These are phyloP conservation scores for Leptoteleia sp. DNA, from an alignment of 1,140 invertebrate genomes.

Conservation along the genomic window DNA sequence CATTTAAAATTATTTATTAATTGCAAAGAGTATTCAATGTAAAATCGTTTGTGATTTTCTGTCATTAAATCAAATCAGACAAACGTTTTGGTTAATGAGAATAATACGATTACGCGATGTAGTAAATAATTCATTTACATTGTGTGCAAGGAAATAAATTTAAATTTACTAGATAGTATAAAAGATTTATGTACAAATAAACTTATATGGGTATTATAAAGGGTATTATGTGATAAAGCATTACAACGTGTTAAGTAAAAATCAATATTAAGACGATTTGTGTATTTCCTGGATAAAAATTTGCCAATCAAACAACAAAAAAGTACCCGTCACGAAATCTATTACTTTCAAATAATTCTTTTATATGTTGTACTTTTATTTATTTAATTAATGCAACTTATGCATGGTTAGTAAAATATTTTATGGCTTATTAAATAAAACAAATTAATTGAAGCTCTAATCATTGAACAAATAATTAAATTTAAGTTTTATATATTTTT, in stretches of 20 bases:
- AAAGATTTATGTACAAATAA: conserved; percentile 46
- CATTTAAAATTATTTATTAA: conserved; percentile 13
- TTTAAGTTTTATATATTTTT: too few species aligned
- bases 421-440: too few species aligned
- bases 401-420: too few species aligned
- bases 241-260: conserved; percentile 32
- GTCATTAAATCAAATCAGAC: conserved; percentile 19
- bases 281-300: too few species aligned
- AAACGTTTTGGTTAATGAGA: conserved; percentile 29
- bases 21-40: not conserved
- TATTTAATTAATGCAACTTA: too few species aligned
- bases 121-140: conserved; percentile 29
- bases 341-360: too few species aligned
- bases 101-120: conserved; percentile 4
- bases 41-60: not conserved
- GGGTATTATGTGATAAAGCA: conserved; percentile 18
- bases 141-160: conserved; percentile 28
- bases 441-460: too few species aligned
- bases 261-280: conserved; percentile 9
- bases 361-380: too few species aligned
- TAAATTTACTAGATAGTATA: conserved; percentile 23
- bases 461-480: too few species aligned
- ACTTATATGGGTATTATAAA: conserved; percentile 33
- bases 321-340: too few species aligned
- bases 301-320: too few species aligned